Evolutionary conservation across 2,113 vertebrate genomes (phyloP).

Genomic region (Calidris pygmaea): DNA sequence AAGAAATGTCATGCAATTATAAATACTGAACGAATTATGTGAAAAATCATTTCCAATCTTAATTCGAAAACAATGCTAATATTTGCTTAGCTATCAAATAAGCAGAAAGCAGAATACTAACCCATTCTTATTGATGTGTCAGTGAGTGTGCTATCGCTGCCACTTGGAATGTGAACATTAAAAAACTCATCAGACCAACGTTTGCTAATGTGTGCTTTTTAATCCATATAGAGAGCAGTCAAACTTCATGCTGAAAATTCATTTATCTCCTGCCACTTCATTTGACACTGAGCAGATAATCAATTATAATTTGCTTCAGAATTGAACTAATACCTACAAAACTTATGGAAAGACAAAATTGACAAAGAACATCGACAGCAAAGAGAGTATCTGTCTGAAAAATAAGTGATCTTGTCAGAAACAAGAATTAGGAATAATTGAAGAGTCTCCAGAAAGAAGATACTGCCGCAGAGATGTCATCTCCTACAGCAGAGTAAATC

Average conservation of each 20-base stretch:
- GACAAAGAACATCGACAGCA: not conserved
- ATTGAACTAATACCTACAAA: slow-evolving; percentile 9
- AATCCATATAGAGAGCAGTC: not conserved
- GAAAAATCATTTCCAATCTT: slow-evolving; percentile 8
- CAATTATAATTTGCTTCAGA: slow-evolving; percentile 18
- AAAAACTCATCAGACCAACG: slow-evolving; percentile 1
- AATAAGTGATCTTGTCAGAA: slow-evolving; percentile 37
- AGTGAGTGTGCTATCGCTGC: not conserved
- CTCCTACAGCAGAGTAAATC: slow-evolving; percentile 21
- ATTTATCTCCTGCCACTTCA: not conserved
- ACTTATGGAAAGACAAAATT: not conserved
- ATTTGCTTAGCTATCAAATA: slow-evolving; percentile 26
- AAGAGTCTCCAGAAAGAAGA: slow-evolving; percentile 34
- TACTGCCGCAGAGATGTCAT: slow-evolving; percentile 7
- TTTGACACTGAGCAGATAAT: not conserved
- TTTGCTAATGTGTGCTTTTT: not conserved
- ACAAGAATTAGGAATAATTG: slow-evolving; percentile 45
- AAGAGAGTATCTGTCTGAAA: slow-evolving; percentile 18
- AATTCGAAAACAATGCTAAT: not conserved
- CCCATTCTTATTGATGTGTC: not conserved
- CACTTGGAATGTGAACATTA: not conserved
- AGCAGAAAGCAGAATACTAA: not conserved
- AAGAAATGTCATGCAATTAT: slow-evolving; percentile 59
- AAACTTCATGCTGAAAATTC: not conserved
- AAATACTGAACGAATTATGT: slow-evolving; percentile 9